Percentiles rank a stretch among this genome's conserved stretches.
These are phyloP conservation scores for Danaus plexippus DNA, from an alignment of 1,140 invertebrate genomes.

Conservation along the genomic window DNA sequence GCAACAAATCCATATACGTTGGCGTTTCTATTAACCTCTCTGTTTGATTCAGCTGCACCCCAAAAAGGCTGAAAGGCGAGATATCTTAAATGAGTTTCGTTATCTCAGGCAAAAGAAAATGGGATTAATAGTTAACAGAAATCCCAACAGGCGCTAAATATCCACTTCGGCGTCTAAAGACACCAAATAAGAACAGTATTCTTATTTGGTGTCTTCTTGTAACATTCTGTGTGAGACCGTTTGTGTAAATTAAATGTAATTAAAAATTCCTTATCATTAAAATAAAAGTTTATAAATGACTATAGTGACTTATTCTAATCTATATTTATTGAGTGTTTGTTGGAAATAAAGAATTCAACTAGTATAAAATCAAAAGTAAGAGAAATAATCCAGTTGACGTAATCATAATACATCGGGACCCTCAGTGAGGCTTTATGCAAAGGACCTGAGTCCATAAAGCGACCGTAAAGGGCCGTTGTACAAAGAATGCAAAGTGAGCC, in stretches of 20 bases:
- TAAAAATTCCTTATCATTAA: too few species aligned
- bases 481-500: conserved; percentile 70
- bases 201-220: conserved; percentile 9
- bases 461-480: conserved; percentile 59
- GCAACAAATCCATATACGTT: neutral
- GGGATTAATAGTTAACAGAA: conserved; percentile 68
- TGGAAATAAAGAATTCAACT: too few species aligned
- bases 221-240: too few species aligned
- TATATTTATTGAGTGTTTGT: too few species aligned
- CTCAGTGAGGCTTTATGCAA: conserved; percentile 55
- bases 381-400: conserved; percentile 17
- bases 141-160: conserved; percentile 50
- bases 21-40: conserved; percentile 28
- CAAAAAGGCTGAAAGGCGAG: conserved; percentile 64
- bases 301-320: too few species aligned
- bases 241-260: too few species aligned
- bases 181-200: too few species aligned
- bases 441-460: conserved; percentile 64
- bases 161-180: conserved; percentile 28
- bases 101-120: conserved; percentile 65
- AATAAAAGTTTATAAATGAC: too few species aligned
- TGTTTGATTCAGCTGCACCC: conserved; percentile 49
- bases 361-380: conserved; percentile 6
- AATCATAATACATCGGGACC: conserved; percentile 14
- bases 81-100: conserved; percentile 71